Conservation (phyloP, 2,113 vertebrate genomes). For the Gadus chalcogrammus region DNA sequence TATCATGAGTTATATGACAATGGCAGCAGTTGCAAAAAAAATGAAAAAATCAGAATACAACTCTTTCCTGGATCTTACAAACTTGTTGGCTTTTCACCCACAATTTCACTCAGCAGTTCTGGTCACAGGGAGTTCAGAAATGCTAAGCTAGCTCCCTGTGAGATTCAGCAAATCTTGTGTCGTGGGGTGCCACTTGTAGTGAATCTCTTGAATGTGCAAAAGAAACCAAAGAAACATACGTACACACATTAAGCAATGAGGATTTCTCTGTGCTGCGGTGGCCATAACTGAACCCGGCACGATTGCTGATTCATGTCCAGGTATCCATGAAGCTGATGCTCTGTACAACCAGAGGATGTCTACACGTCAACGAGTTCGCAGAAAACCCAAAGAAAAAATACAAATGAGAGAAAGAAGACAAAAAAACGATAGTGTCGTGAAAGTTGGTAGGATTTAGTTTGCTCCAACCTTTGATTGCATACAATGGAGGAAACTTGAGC, state of each 20-base stretch:
- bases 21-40: conserved; percentile 3
- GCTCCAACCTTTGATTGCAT: conserved; percentile 44
- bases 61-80: not conserved
- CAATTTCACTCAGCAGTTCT: not conserved
- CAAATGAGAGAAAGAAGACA: not conserved
- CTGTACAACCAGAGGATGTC: no score
- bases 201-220: no score
- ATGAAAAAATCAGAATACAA: not conserved
- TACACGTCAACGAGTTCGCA: not conserved
- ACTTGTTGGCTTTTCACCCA: no score
- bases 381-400: not conserved
- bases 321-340: no score
- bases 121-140: no score
- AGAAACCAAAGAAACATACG: no score
- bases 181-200: no score
- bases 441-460: conserved; percentile 24
- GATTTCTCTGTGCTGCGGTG: not conserved
- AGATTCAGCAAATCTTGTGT: no score
- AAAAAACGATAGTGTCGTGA: conserved; percentile 27
- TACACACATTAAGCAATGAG: not conserved
- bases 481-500: conserved; percentile 39
- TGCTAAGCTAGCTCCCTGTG: no score
- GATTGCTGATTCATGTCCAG: not conserved
- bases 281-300: not conserved
- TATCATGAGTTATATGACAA: conserved; percentile 1